phyloP scores from a whole-genome alignment of 2,888 invertebrate species.

The Frankliniella intonsa region DNA sequence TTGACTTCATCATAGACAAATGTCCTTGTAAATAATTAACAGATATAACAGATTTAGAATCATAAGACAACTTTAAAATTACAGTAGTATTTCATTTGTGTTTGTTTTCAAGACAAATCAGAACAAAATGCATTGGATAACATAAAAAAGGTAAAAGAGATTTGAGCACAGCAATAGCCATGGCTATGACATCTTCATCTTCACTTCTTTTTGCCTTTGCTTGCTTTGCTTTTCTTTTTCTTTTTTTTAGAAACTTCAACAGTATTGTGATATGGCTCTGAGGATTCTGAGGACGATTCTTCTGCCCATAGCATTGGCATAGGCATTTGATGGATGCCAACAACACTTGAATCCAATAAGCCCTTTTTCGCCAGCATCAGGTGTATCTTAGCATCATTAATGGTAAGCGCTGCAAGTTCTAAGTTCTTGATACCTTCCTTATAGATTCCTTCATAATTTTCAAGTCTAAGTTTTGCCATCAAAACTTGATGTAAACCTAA shows the following conservation, averaged over 20 bases:
- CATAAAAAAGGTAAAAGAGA: no score
- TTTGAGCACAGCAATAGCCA: no score
- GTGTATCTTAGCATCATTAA: background rate
- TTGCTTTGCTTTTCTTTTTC: background rate
- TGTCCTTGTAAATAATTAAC: no score
- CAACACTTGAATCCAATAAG: background rate
- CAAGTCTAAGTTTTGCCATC: background rate
- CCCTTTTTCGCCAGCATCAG: background rate
- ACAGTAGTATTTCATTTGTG: no score
- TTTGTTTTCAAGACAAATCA: no score
- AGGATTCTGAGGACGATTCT: background rate
- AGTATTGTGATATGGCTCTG: background rate
- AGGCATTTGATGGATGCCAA: background rate
- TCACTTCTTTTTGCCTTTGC: background rate
- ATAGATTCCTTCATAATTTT: background rate
- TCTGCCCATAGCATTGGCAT: background rate
- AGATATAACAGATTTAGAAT: no score
- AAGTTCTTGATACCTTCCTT: background rate
- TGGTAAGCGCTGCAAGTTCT: background rate
- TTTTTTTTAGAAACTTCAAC: background rate
- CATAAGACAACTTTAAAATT: no score
- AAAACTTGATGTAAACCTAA: background rate
- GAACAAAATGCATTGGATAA: no score
- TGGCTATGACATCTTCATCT: background rate
- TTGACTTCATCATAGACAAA: background rate